Evolutionary conservation across 2,797 vertebrate species (phyloP), one percentile per base, ranked within the genome.

Genomic region (Lophotriccus pileatus): DNA sequence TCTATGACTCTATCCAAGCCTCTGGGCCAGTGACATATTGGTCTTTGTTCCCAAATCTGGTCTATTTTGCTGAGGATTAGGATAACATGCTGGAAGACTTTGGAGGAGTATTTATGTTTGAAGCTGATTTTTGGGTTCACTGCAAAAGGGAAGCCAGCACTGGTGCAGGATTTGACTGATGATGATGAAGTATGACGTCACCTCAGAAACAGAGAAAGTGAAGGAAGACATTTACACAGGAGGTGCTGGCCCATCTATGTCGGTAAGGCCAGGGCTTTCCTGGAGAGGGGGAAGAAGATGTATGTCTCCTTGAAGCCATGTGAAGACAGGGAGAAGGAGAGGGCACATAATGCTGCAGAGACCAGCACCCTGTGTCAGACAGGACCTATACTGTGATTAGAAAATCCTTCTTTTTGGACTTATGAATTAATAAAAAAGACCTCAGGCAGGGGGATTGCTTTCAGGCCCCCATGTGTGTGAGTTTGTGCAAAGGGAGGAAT

Each of bases 321-420:
- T 34, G 49, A 79, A 52, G 27, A 37, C 9, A 27, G 8, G 30
- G 24, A 73, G 50, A 55, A 84, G 36, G 39, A 90, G 36, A 75
- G 8, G 36, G 20, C 24, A 43, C 0, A 2, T 19, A 37, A 41
- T 6, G 2, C 50, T 75, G 20, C 7, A 37, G 21, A 73, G 36
- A 63, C 21, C 55, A 68, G 55, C 32, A 49, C 3, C 8, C 24
- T 47, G 17, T 83, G 73, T 47, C 34, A 53, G 56, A 60, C 11
- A 15, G n/a, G 34, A 63, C 8, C 0, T 0, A 82, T 27, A 19
- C 4, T 1, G 24, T n/a, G 17, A 63, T 3, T 32, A 22, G 34
- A 41, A 72, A 79, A 88, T 5, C 14, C 7, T 67, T 28, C 36
- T 53, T 46, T 13, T 6, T 74, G 52, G 64, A 58, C 21, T 47